Evolutionary conservation across 2,888 invertebrate genomes (phyloP).

Genomic region (Orchesella flavescens): DNA sequence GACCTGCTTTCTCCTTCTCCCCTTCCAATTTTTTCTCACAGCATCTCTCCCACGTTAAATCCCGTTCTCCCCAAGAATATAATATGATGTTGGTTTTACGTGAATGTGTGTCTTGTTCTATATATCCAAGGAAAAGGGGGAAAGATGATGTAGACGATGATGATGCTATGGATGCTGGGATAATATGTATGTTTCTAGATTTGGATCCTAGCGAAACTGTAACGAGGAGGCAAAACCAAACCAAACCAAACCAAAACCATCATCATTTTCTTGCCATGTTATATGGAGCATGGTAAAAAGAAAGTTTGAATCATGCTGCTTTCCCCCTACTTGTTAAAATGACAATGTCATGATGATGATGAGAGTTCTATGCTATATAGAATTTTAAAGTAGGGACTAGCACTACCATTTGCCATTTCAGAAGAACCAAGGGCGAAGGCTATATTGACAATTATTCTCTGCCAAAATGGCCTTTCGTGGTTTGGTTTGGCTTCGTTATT

Average conservation of each 20-base stretch:
- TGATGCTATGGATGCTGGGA: not conserved
- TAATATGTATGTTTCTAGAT: slow-evolving; percentile 13
- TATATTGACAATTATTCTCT: slow-evolving; percentile 35
- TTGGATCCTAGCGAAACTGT: slow-evolving; percentile 19
- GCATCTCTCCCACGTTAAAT: not conserved
- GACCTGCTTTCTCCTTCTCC: slow-evolving; percentile 62
- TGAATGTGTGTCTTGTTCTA: no score
- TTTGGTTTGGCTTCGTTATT: slow-evolving; percentile 2
- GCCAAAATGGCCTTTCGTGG: slow-evolving; percentile 7
- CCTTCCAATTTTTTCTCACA: not conserved
- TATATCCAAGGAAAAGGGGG: no score
- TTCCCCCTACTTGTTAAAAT: slow-evolving; percentile 6
- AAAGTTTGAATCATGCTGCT: not conserved
- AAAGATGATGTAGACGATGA: slow-evolving; percentile 2
- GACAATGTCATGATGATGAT: slow-evolving; percentile 1
- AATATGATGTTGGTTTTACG: no score
- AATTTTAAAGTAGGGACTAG: slow-evolving; percentile 21
- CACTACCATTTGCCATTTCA: slow-evolving; percentile 1
- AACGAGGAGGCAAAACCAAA: slow-evolving; percentile 9
- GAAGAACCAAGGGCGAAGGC: slow-evolving; percentile 39
- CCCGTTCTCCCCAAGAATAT: not conserved
- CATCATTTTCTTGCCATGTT: slow-evolving; percentile 10
- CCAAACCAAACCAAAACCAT: slow-evolving; percentile 8
- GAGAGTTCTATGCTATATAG: slow-evolving; percentile 24
- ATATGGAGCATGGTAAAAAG: no score